Base-by-base conservation (phyloP, 2,888 invertebrate species). In the Baronia brevicornis region DNA sequence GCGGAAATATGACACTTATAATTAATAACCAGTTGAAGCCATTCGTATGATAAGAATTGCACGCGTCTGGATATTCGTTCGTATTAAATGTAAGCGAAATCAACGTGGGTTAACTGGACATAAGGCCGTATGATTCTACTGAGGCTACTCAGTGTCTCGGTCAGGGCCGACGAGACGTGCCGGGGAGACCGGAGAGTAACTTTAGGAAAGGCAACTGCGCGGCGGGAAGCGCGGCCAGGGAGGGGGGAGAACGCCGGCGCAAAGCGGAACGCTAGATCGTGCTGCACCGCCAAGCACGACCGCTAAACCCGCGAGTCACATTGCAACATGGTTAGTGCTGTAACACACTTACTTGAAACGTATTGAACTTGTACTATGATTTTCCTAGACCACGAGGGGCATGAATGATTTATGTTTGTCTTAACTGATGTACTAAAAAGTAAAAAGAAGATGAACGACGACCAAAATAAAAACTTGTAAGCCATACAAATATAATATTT, bases 261-360 rank as follows among this genome's bases (percentile, higher is more conserved):
- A 68, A 51, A 79, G 75, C 82, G 82, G 79, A 84, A 80, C 80
- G 79, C 62, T 67, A 80, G 82, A 82, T 80, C 82, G 82, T 84
- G 82, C 73, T 72, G 82, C 82, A 72, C 73, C 80, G 82, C 65
- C 72, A 60, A 84, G 82, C 82, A 72, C 82, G 75, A 82, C 84
- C 82, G 79, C 80, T 65, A 72, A 69, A 72, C 56, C 63, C 71
- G 68, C 52, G 62, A 62, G 73, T 73, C 66, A 70, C 68, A 65
- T 78, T 75, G 80, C 82, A 79, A 75, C 77, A 78, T 67, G 60
- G 53, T 54, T 51, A 57, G 60, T 64, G 62, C 71, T 70, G 49
- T 50, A 54, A 48, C 50, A 47, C 44, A 44, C 51, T 46, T 43
- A 40, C 36, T 43, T 36, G 32, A 15, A 18, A 28, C 28, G 17